Evolutionary conservation across 2,113 vertebrate genomes (phyloP), one percentile per base, ranked within the genome.

Genomic region (Oplegnathus fasciatus): DNA sequence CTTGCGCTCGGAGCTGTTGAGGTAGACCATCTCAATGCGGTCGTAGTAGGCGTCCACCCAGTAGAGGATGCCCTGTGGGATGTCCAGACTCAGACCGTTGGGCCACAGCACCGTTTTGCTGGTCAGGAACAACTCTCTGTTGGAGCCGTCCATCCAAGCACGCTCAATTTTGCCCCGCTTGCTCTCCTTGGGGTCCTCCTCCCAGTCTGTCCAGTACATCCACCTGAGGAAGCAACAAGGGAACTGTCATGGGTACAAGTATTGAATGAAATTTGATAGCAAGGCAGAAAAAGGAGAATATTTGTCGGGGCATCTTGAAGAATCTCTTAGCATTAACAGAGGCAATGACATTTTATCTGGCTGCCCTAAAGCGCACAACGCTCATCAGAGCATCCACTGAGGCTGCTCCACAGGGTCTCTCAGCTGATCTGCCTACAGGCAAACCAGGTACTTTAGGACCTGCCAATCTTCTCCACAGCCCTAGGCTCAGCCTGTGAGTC

Each of bases 171-270:
- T 97, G 28, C 98, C 98, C 42, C 98, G 95, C 87, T 99, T 98
- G 92, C 98, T 99, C 82, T 98, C 98, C 83, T 99, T 99, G 0
- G 98, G 98, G 92, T 99, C 98, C 76, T 99, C 98, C 88, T 99
- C 98, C 98, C 98, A 99, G 94, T 99, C 98, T 0, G 98, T 99
- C 98, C 98, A 99, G 92, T 99, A 99, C 98, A 99, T 98, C 98
- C 97, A 99, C 89, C 98, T 99, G 90, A 17, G 62, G 54, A 62
- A 62, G 20, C 13, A 44, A 78, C n/a, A 62, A 9, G 37, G 52
- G 28, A 37, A n/a, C 69, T 40, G 32, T 75, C 48, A 77, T 3
- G 11, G 22, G 30, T 9, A 2, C 30, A 22, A n/a, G 46, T 28
- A 64, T 2, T 54, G 22, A 66, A 62, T 42, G 8, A 61, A 28